Evolutionary conservation across 2,888 invertebrate genomes (phyloP), one percentile per base, ranked within the genome.

Genomic region (Galeopsomyia nigrocyanea): DNA sequence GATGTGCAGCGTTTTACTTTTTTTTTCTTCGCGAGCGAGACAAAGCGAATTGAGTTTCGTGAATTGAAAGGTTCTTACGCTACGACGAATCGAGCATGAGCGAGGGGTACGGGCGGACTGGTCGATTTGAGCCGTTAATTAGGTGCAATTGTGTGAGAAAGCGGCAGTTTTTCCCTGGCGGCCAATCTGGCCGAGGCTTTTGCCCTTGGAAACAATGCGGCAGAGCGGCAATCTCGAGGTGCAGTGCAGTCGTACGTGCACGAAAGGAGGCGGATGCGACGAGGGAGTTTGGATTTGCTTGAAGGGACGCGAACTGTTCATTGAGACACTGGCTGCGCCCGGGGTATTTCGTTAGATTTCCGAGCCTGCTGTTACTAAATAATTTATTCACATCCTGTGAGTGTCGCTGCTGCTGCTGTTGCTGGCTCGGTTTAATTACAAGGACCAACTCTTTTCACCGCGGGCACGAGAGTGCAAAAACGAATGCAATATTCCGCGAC

Each of bases 201-300:
- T 19, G 10, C 79, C 78, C 77, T 79, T 78, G 80, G 79, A 82
- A 81, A 81, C 82, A 81, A 82, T 81, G 80, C 80, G 75, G 78
- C 76, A 76, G 77, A 75, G 76, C 71, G 78, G 75, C 79, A 79
- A 79, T 78, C 79, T 75, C 68, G 77, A 74, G 76, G 72, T 75
- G 65, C 71, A 73, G 75, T 75, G 77, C 75, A 78, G 78, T 76
- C 78, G 77, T 78, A 31, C 31, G 31, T 31, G 7, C 7, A 31
- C 31, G 31, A 31, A 31, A 31, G 7, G 31, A n/a, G n/a, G n/a
- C 7, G 7, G 31, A 31, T 31, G 31, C 31, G 31, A 31, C 31
- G 7, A 31, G 31, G 31, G 31, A 31, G 31, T 31, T 31, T 7
- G 31, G n/a, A 31, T 31, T 31, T 31, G 7, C 31, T 31, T 7